phyloP scores from a whole-genome alignment of 2,113 vertebrate genomes.

The Helogale parvula region DNA sequence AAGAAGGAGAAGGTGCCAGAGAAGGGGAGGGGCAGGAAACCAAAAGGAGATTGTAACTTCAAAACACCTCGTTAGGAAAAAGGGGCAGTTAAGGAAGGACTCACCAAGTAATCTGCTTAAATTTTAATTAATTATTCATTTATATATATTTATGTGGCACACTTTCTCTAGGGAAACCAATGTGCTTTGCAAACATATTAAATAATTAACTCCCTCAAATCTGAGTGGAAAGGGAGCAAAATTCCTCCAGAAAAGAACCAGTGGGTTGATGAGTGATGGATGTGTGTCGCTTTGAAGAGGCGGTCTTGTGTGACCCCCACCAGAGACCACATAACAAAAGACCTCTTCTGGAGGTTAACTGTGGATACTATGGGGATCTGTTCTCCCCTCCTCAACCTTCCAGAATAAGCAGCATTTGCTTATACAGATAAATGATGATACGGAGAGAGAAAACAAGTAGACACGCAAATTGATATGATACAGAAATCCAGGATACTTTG shows the following conservation, averaged over 20 bases:
- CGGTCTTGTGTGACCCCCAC: rapidly evolving
- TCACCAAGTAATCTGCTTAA: constrained; percentile 69
- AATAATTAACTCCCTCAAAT: constrained; percentile 75
- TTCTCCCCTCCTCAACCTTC: not conserved
- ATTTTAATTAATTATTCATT: constrained; percentile 81
- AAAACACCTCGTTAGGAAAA: constrained; percentile 75
- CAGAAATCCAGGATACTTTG: not conserved
- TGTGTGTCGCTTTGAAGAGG: not conserved
- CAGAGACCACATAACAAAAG: not conserved
- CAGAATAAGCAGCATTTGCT: not conserved
- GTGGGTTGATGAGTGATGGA: not conserved
- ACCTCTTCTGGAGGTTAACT: too few relatives aligned
- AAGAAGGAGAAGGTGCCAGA: rapidly evolving
- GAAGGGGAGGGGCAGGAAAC: not conserved
- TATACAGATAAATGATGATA: not conserved
- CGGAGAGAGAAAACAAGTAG: not conserved
- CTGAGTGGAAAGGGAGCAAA: constrained; percentile 27
- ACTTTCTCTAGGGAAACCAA: constrained; percentile 62
- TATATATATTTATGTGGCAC: constrained; percentile 74
- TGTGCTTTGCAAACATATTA: constrained; percentile 71
- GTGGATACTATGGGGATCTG: too few relatives aligned
- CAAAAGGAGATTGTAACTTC: constrained; percentile 41
- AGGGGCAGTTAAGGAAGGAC: constrained; percentile 60
- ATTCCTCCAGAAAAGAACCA: not conserved
- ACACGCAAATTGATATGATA: not conserved